Conservation (phyloP, 1,140 invertebrate genomes). For the Tetragonula clypearis region DNA sequence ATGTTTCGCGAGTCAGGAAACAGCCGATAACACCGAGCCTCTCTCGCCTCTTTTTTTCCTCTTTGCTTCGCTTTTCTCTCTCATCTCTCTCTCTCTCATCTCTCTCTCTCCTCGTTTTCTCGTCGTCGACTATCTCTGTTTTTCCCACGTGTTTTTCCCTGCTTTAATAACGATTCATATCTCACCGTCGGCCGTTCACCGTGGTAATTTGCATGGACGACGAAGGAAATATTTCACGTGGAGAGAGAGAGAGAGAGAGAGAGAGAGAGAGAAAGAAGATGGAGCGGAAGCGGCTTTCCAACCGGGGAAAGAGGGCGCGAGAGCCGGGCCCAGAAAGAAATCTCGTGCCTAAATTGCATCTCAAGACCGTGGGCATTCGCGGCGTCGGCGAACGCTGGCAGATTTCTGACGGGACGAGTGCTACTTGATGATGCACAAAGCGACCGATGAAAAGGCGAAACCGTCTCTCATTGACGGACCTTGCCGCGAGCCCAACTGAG, state of each 20-base stretch:
- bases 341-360: conserved; percentile 36
- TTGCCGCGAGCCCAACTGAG: not conserved
- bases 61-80: not conserved
- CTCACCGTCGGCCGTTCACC: not conserved
- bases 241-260: too few species aligned
- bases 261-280: not conserved
- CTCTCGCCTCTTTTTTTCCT: not conserved
- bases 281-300: not conserved
- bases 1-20: conserved; percentile 27
- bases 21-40: conserved; percentile 24
- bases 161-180: conserved; percentile 36
- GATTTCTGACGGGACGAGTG: not conserved
- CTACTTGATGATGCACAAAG: conserved; percentile 26
- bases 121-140: not conserved
- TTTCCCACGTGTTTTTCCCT: not conserved
- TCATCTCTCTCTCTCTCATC: not conserved
- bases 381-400: not conserved
- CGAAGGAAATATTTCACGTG: conserved; percentile 15
- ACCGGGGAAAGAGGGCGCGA: too few species aligned
- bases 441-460: conserved; percentile 1
- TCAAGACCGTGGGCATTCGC: not conserved
- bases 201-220: conserved; percentile 28
- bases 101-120: not conserved
- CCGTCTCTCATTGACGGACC: not conserved
- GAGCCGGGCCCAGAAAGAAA: not conserved